Base-by-base conservation (phyloP, 2,113 vertebrate species). In the Nyctereutes procyonoides region DNA sequence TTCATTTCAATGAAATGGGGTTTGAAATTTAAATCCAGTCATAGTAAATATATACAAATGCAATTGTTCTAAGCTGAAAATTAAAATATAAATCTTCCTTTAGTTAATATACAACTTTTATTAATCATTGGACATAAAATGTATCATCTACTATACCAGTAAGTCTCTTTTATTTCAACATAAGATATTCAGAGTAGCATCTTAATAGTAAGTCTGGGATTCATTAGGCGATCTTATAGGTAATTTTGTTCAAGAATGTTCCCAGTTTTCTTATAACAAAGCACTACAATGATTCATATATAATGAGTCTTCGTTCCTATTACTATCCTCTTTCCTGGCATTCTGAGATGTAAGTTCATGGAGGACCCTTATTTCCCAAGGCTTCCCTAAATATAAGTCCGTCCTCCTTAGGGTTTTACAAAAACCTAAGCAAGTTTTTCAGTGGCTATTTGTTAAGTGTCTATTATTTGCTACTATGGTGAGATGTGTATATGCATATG, bases 11-110 rank as follows among this genome's bases (percentile, higher is more conserved):
- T 83, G 26, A 82, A 91, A 96, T 91, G 53, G 82, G 93, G 60
- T 96, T 79, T 97, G 35, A 77, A 93, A 88, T 95, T 94, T 86
- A 97, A 96, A 88, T 93, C 51, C n/a, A 96, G 13, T 30, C 32
- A 79, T 87, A 51, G 71, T 95, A 95, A 97, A 65, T 71, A n/a
- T 26, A 83, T 81, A 62, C 48, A 77, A 81, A 4, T 84, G 43
- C 60, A 96, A 56, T 84, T 86, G 9, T 89, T 53, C 79, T 53
- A 93, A 92, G 28, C 67, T 90, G 16, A 48, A 65, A 56, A 43
- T 79, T 73, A 55, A 85, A 83, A 83, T 86, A 19, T 38, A 92
- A 92, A 88, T 51, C 51, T 76, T 92, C 86, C 32, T 91, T 58
- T 80, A 85, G 16, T 74, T 67, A 73, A 85, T 51, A 51, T 43